Evolutionary conservation across 1,140 invertebrate species (phyloP).

Genomic region (Lepidurus arcticus): DNA sequence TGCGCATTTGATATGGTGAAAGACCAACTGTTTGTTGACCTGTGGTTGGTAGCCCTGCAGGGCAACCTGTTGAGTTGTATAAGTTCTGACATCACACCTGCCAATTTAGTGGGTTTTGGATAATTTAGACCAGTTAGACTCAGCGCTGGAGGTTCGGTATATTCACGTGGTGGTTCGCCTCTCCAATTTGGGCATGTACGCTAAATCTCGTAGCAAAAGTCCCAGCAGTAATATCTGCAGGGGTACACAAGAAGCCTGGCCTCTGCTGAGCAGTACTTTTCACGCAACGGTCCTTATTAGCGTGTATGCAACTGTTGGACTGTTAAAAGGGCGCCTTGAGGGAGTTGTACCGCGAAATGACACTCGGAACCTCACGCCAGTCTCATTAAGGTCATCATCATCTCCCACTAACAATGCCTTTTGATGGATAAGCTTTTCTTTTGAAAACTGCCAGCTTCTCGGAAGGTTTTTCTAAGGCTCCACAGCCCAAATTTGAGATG

Average conservation of each 20-base stretch:
- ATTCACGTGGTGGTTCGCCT: neutral
- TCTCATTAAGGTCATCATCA: conserved; percentile 19
- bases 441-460: neutral
- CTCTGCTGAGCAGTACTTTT: neutral
- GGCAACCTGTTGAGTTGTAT: too few relatives aligned
- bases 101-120: too few relatives aligned
- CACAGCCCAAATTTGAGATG: conserved; percentile 8
- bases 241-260: neutral
- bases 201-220: neutral
- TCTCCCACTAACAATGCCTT: neutral
- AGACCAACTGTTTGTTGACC: too few relatives aligned
- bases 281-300: conserved; percentile 4
- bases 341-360: neutral
- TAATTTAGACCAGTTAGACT: too few relatives aligned
- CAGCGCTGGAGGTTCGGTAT: too few relatives aligned
- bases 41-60: too few relatives aligned
- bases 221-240: neutral
- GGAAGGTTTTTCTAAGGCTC: neutral
- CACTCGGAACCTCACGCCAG: conserved; percentile 14
- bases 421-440: conserved; percentile 13
- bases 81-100: too few relatives aligned
- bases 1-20: too few relatives aligned
- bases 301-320: neutral
- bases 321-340: neutral
- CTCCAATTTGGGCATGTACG: neutral